Evolutionary conservation across 2,888 invertebrate species (phyloP).

Genomic region (Clivina fossor): DNA sequence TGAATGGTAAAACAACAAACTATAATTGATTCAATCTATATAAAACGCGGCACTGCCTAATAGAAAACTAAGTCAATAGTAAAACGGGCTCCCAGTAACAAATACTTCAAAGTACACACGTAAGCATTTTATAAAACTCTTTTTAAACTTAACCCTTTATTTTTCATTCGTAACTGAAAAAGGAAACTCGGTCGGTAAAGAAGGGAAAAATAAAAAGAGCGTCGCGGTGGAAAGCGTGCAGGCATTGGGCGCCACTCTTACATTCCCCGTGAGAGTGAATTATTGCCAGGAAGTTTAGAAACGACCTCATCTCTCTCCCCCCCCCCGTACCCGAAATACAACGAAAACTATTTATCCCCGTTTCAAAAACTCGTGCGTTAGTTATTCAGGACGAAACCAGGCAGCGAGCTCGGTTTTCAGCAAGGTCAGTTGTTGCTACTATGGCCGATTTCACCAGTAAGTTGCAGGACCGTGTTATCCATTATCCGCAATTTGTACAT

Average conservation of each 20-base stretch:
- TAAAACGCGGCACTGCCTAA: too few relatives aligned
- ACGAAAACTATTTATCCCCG: conserved; percentile 28
- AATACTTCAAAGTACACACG: conserved; percentile 20
- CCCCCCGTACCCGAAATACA: background rate
- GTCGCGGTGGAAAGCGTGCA: background rate
- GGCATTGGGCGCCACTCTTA: background rate
- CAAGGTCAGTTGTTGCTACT: too few relatives aligned
- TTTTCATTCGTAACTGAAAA: conserved; percentile 17
- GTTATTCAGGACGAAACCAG: conserved; percentile 15
- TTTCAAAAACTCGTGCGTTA: conserved; percentile 21
- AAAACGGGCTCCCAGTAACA: too few relatives aligned
- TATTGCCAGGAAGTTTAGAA: conserved; percentile 23
- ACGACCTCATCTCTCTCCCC: conserved; percentile 3
- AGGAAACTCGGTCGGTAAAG: too few relatives aligned
- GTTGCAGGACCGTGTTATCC: too few relatives aligned
- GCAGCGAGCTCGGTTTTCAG: conserved; percentile 7
- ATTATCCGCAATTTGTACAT: too few relatives aligned
- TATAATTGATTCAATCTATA: too few relatives aligned
- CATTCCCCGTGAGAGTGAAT: conserved; percentile 25
- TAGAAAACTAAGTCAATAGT: too few relatives aligned
- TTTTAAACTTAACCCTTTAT: conserved; percentile 22
- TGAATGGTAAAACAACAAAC: too few relatives aligned
- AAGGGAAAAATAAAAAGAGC: conserved; percentile 12
- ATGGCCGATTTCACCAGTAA: too few relatives aligned
- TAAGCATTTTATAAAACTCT: conserved; percentile 27